Evolutionary conservation across 2,797 vertebrate genomes (phyloP).

Genomic region (Ptychobarbus kaznakovi): DNA sequence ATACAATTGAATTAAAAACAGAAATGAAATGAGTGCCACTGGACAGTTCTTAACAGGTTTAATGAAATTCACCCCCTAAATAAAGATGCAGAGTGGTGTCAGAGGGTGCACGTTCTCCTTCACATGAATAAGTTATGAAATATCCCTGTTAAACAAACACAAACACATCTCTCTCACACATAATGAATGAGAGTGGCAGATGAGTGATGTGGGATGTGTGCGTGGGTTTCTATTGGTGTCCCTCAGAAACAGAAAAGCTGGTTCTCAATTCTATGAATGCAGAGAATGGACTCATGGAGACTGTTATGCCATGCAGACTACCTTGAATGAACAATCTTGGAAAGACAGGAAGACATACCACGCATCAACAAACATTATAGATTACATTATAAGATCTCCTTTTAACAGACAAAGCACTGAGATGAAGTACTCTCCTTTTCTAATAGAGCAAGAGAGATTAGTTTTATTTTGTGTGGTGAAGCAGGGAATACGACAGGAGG

Average conservation of each 20-base stretch:
- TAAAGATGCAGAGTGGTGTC: not conserved
- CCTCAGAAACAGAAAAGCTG: not conserved
- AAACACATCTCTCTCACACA: constrained; percentile 32
- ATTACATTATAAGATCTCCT: not conserved
- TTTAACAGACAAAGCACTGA: not conserved
- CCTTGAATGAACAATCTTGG: not conserved
- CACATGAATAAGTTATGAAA: not conserved
- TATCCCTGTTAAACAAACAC: not conserved
- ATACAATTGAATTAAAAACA: not conserved
- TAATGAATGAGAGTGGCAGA: not conserved
- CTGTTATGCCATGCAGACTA: not conserved
- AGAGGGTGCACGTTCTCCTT: not conserved
- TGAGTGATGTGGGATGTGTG: constrained; percentile 6
- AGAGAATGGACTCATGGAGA: not conserved
- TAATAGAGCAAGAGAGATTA: not conserved
- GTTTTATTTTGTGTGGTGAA: constrained; percentile 5
- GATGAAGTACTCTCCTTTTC: not conserved
- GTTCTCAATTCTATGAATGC: not conserved
- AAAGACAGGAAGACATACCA: not conserved
- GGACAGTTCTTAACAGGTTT: not conserved
- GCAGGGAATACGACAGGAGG: not conserved
- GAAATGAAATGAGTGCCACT: not conserved
- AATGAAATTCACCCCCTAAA: not conserved
- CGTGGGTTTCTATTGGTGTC: not conserved
- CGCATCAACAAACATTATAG: not conserved